phyloP scores from a whole-genome alignment of 1,140 invertebrate genomes.

The Cephus cinctus region DNA sequence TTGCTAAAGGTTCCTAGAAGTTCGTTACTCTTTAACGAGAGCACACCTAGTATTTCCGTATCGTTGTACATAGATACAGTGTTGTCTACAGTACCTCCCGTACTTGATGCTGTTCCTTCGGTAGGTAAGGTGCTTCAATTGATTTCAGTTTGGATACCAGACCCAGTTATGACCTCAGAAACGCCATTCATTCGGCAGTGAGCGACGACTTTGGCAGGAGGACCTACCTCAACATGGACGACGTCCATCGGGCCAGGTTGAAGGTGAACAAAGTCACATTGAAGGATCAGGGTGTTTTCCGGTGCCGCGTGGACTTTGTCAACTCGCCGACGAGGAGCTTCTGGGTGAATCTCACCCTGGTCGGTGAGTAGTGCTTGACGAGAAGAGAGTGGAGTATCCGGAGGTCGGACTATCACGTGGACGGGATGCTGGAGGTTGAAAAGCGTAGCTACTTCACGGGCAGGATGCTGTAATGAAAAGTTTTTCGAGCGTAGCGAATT shows the following conservation, averaged over 20 bases:
- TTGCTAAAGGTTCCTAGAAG: too few species aligned
- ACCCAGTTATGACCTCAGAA: constrained; percentile 60
- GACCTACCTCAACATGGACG: constrained; percentile 72
- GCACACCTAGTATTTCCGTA: constrained; percentile 1
- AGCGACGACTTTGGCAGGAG: constrained; percentile 72
- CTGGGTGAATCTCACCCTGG: constrained; percentile 78
- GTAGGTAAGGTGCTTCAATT: too few species aligned
- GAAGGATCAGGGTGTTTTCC: constrained; percentile 76
- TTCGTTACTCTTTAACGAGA: background rate
- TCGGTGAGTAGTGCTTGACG: constrained; percentile 73
- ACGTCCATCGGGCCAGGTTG: constrained; percentile 68
- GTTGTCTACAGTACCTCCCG: background rate
- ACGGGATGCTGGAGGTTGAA: too few species aligned
- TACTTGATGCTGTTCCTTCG: background rate
- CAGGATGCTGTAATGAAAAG: too few species aligned
- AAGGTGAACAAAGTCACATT: constrained; percentile 70
- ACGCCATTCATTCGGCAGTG: constrained; percentile 70
- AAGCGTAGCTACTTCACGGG: too few species aligned
- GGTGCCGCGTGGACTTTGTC: constrained; percentile 82
- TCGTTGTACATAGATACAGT: background rate
- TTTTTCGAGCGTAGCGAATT: too few species aligned
- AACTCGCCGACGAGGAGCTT: constrained; percentile 84
- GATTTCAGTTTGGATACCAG: constrained; percentile 74
- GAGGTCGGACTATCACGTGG: too few species aligned
- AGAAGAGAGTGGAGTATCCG: too few species aligned